Conservation (phyloP, 2,797 vertebrate genomes). For the Silurus aristotelis region DNA sequence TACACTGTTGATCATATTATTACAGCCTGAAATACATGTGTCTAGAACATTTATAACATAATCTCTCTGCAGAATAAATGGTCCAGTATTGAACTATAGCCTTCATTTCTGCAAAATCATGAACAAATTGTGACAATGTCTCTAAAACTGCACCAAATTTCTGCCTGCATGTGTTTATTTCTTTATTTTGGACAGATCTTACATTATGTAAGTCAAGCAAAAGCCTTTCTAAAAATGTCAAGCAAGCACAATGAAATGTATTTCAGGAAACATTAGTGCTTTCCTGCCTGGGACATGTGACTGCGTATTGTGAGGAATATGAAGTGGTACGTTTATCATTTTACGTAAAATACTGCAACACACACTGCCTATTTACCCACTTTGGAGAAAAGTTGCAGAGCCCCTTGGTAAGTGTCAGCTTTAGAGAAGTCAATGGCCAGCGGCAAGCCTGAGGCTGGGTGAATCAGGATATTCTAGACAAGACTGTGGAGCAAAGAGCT, state of each 20-base stretch:
- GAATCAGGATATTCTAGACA: conserved; percentile 27
- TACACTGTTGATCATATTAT: background rate
- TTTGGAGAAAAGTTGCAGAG: conserved; percentile 51
- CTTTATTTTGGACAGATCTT: background rate
- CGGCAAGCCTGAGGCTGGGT: conserved; percentile 60
- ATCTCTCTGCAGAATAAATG: background rate
- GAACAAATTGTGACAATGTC: background rate
- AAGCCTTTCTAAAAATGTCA: conserved; percentile 32
- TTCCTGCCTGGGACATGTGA: conserved; percentile 20
- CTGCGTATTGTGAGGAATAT: conserved; percentile 27
- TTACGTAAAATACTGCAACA: conserved; percentile 57
- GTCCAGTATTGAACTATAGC: conserved; percentile 21
- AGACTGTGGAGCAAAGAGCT: background rate
- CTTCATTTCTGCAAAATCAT: background rate
- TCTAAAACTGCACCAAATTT: background rate
- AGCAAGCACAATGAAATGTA: conserved; percentile 32
- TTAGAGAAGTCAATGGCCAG: conserved; percentile 60
- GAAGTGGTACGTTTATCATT: conserved; percentile 58
- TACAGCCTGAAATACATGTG: background rate
- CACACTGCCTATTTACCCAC: conserved; percentile 62
- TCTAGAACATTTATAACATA: background rate
- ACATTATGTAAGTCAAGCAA: conserved; percentile 28
- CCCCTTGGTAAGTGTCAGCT: conserved; percentile 57
- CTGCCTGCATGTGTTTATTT: background rate
- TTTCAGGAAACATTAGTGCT: conserved; percentile 29